phyloP scores from a whole-genome alignment of 2,797 vertebrate genomes.

The Hephaestus fuliginosus region DNA sequence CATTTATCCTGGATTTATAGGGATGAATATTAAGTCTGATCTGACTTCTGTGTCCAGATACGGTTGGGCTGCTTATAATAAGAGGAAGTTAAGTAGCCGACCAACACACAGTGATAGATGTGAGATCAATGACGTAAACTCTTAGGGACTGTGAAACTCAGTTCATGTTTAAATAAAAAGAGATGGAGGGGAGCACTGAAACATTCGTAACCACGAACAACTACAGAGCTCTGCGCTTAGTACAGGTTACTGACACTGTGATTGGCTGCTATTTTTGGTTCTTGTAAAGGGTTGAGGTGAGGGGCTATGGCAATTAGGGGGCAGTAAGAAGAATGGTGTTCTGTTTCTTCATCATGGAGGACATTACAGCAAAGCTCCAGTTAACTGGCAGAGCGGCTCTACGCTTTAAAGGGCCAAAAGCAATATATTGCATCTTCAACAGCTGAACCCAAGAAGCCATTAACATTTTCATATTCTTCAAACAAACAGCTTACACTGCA shows the following conservation, averaged over 20 bases:
- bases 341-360: constrained; percentile 11
- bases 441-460: constrained; percentile 19
- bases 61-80: constrained; percentile 26
- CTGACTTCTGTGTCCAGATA: constrained; percentile 56
- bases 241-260: constrained; percentile 22
- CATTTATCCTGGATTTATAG: constrained; percentile 69
- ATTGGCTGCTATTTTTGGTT: constrained; percentile 18
- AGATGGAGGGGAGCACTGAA: constrained; percentile 6
- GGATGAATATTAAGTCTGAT: constrained; percentile 65
- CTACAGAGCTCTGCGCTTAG: neutral
- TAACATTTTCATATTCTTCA: neutral
- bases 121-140: constrained; percentile 52
- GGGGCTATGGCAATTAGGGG: neutral
- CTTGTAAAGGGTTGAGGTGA: constrained; percentile 10
- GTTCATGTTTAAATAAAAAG: constrained; percentile 32
- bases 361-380: neutral
- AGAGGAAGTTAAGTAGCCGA: constrained; percentile 49
- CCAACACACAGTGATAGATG: constrained; percentile 42
- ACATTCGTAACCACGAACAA: constrained; percentile 17
- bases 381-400: neutral
- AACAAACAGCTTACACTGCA: constrained; percentile 5
- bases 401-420: constrained; percentile 9
- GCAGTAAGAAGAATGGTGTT: neutral
- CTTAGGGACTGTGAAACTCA: constrained; percentile 35
- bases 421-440: constrained; percentile 17